Conservation (phyloP, 30 jellyfish, hydroid and myxozoan species). For the Cassiopea xamachana region DNA sequence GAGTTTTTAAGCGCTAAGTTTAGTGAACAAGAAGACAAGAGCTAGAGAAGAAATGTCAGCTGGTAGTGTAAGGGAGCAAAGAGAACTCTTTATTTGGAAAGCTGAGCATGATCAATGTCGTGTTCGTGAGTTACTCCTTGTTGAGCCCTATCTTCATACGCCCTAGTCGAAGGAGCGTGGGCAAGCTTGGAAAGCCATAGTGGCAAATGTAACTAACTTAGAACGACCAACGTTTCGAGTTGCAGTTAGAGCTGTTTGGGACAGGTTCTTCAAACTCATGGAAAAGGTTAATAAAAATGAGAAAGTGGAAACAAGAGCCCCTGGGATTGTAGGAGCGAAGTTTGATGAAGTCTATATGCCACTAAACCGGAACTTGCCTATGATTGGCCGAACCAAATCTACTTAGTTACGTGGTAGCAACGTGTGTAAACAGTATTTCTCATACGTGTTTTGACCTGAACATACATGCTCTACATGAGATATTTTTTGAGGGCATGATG, state of each 20-base stretch:
- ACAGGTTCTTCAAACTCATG: slow-evolving; percentile 52
- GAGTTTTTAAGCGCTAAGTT: slow-evolving; percentile 14
- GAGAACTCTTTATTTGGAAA: slow-evolving; percentile 72
- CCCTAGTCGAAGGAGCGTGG: slow-evolving; percentile 74
- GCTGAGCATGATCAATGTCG: slow-evolving; percentile 36
- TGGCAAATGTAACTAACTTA: slow-evolving; percentile 40
- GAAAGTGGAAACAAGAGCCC: slow-evolving; percentile 52
- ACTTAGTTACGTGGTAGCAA: too few relatives aligned
- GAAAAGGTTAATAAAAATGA: slow-evolving; percentile 29
- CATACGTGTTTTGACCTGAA: too few relatives aligned
- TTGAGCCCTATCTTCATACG: slow-evolving; percentile 65
- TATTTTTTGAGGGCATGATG: too few relatives aligned
- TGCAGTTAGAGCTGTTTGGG: slow-evolving; percentile 65
- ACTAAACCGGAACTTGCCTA: slow-evolving; percentile 25
- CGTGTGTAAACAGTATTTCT: too few relatives aligned
- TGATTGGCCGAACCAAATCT: not conserved
- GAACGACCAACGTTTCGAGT: slow-evolving; percentile 61
- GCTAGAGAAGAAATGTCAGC: slow-evolving; percentile 28
- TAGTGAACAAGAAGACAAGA: slow-evolving; percentile 4
- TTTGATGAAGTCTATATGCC: slow-evolving; percentile 47
- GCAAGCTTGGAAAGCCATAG: slow-evolving; percentile 60
- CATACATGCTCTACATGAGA: too few relatives aligned
- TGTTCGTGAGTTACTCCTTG: slow-evolving; percentile 55
- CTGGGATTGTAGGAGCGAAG: slow-evolving; percentile 59
- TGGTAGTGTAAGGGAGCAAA: slow-evolving; percentile 32